These are phyloP conservation scores for Grus americana DNA, from an alignment of 2,113 vertebrate species.

Conservation along the genomic window DNA sequence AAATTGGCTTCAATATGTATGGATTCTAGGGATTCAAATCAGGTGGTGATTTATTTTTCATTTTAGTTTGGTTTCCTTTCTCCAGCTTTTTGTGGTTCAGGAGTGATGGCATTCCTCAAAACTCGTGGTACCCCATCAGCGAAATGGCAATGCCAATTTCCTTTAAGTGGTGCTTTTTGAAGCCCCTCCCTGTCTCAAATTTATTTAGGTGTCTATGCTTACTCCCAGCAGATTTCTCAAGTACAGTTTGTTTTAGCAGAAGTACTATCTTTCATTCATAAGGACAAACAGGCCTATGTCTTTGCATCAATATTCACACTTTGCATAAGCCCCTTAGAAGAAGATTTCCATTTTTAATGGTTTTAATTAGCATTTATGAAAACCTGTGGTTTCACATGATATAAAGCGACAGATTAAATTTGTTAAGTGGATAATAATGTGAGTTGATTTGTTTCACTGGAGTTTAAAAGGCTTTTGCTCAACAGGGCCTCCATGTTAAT, in stretches of 20 bases:
- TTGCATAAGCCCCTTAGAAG: slow-evolving; percentile 58
- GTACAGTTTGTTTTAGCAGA: not conserved
- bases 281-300: slow-evolving; percentile 50
- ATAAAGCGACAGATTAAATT: slow-evolving; percentile 73
- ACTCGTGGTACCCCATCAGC: not conserved
- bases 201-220: not conserved
- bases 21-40: not conserved
- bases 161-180: not conserved
- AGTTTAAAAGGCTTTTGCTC: slow-evolving; percentile 72
- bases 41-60: not conserved
- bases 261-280: slow-evolving; percentile 24
- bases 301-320: slow-evolving; percentile 62
- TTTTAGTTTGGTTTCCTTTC: not conserved
- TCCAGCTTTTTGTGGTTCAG: not conserved
- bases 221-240: slow-evolving; percentile 6
- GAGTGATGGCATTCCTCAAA: not conserved
- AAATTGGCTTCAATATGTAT: not conserved
- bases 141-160: not conserved
- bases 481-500: slow-evolving; percentile 64
- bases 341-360: slow-evolving; percentile 70
- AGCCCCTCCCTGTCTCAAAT: not conserved
- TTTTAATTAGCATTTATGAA: slow-evolving; percentile 72
- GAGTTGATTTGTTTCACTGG: slow-evolving; percentile 69
- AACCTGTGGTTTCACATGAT: slow-evolving; percentile 65
- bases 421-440: slow-evolving; percentile 72